phyloP scores from a whole-genome alignment of 2,888 invertebrate species.

The Thysanoteuthis rhombus region DNA sequence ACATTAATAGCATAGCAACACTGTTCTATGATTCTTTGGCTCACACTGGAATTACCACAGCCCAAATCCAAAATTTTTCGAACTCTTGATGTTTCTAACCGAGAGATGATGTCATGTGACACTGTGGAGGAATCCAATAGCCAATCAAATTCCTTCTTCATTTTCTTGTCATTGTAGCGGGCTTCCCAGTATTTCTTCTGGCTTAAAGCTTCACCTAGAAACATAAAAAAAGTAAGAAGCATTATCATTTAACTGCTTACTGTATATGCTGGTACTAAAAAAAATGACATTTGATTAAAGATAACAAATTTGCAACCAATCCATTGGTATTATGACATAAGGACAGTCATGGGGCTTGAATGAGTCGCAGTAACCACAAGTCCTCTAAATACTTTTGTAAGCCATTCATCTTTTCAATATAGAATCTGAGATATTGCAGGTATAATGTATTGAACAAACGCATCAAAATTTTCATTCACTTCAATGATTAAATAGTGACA shows the following conservation, averaged over 20 bases:
- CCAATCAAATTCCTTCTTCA: slow-evolving; percentile 38
- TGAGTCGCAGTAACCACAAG: too few species aligned
- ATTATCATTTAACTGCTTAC: not conserved
- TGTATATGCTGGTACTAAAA: too few species aligned
- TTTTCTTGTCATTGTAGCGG: slow-evolving; percentile 31
- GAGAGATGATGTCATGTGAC: slow-evolving; percentile 29
- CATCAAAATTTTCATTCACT: too few species aligned
- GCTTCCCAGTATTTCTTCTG: slow-evolving; percentile 36
- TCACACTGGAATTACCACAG: slow-evolving; percentile 37
- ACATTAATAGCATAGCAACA: slow-evolving; percentile 27
- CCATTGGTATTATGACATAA: too few species aligned
- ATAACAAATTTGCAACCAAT: too few species aligned
- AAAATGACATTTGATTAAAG: too few species aligned
- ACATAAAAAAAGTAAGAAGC: not conserved
- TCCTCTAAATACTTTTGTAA: too few species aligned
- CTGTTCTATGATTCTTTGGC: slow-evolving; percentile 31
- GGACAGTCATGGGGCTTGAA: too few species aligned
- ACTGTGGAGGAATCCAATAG: slow-evolving; percentile 35
- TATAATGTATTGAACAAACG: too few species aligned
- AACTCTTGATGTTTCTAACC: not conserved
- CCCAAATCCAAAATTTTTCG: slow-evolving; percentile 37
- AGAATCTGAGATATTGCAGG: too few species aligned
- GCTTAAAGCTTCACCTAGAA: slow-evolving; percentile 36
- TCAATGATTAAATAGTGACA: too few species aligned
- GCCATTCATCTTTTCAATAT: too few species aligned